These are phyloP conservation scores for Scleropages formosus DNA, from an alignment of 2,797 vertebrate species.

Conservation along the genomic window DNA sequence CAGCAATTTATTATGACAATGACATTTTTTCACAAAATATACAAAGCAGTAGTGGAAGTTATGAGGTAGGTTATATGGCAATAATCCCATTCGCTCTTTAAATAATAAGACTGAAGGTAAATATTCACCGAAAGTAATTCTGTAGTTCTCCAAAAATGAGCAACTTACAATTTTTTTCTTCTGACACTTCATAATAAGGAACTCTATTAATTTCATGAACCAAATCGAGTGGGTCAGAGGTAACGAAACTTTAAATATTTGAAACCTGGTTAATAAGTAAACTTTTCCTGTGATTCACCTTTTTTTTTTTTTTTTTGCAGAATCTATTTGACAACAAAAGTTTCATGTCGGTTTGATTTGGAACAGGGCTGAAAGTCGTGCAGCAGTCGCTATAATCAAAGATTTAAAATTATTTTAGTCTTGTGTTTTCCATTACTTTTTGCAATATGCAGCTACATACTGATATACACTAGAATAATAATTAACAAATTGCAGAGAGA, in stretches of 20 bases:
- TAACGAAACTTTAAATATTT: slow-evolving; percentile 54
- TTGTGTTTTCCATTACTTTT: too few species aligned
- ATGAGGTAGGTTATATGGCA: background rate
- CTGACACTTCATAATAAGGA: slow-evolving; percentile 8
- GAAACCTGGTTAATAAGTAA: slow-evolving; percentile 56
- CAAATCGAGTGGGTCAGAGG: background rate
- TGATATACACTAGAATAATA: too few species aligned
- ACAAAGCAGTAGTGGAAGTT: background rate
- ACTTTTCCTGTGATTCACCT: slow-evolving; percentile 3
- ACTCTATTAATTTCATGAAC: slow-evolving; percentile 16
- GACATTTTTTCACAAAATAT: too few species aligned
- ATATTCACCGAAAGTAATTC: background rate
- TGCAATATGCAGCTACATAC: too few species aligned
- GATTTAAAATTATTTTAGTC: too few species aligned
- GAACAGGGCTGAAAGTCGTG: too few species aligned
- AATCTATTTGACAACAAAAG: background rate
- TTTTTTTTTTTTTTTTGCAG: too few species aligned
- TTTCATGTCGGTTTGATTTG: background rate
- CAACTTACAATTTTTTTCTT: background rate
- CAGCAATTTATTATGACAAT: too few species aligned
- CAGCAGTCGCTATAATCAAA: too few species aligned
- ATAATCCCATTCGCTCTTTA: background rate
- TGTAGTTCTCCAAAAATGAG: slow-evolving; percentile 6
- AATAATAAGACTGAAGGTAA: background rate
- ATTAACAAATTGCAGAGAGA: too few species aligned